phyloP scores from a whole-genome alignment of 2,113 vertebrate species.

The Amphiprion ocellaris region DNA sequence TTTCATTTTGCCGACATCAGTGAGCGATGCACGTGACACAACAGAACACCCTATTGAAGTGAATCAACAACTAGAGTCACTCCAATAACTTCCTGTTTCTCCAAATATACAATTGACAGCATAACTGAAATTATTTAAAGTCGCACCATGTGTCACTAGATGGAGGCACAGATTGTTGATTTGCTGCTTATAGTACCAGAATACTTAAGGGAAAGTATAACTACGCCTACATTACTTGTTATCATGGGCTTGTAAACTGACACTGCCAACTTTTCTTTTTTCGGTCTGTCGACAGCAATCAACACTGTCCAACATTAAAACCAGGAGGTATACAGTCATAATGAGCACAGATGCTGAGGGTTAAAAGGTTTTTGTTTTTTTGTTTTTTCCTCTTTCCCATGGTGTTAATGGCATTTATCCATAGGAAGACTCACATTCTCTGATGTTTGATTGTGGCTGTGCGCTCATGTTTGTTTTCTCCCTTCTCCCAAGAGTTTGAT shows the following conservation, averaged over 20 bases:
- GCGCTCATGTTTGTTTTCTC: conserved; percentile 39
- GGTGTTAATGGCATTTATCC: conserved; percentile 37
- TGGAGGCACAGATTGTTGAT: conserved; percentile 29
- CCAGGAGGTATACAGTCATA: conserved; percentile 1
- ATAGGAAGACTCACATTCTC: conserved; percentile 7
- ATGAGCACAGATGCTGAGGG: conserved; percentile 31
- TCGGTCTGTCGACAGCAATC: conserved; percentile 7
- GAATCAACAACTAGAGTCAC: conserved; percentile 22
- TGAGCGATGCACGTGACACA: conserved; percentile 22
- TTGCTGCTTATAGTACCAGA: conserved; percentile 11
- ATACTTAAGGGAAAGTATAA: conserved; percentile 2
- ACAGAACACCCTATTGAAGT: conserved; percentile 5
- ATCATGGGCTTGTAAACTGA: neutral
- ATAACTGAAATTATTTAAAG: conserved; percentile 54
- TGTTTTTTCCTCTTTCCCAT: neutral
- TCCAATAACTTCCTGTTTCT: conserved; percentile 20
- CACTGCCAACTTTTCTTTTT: neutral
- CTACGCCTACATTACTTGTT: neutral
- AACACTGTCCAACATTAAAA: neutral
- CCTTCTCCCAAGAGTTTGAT: conserved; percentile 68
- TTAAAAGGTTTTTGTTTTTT: conserved; percentile 9
- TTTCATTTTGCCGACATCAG: conserved; percentile 29
- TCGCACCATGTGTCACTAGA: conserved; percentile 28
- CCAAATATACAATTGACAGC: conserved; percentile 35
- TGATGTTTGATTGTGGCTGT: conserved; percentile 36